Conservation (phyloP, 2,888 invertebrate species). For the Cacoxenus indagator region DNA sequence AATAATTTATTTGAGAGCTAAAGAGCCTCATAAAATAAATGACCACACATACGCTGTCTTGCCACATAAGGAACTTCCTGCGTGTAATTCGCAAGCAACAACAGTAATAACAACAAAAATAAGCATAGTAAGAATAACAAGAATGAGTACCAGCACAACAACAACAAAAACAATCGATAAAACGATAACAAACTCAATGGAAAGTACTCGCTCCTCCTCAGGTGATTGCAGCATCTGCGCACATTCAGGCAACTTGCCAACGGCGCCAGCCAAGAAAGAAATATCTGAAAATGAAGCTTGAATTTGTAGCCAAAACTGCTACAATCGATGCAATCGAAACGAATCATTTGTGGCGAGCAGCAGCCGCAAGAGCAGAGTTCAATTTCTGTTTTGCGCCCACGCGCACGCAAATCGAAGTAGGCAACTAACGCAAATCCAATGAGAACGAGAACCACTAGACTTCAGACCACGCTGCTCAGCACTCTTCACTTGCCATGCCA, state of each 20-base stretch:
- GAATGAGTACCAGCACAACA: not conserved
- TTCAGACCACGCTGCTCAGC: not conserved
- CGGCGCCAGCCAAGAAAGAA: not conserved
- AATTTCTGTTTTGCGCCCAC: constrained; percentile 57
- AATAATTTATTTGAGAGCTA: not conserved
- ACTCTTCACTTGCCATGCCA: constrained; percentile 6
- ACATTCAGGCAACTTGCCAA: not conserved
- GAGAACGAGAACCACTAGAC: not conserved
- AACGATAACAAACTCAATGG: not conserved
- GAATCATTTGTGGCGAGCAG: not conserved
- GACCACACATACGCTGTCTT: not conserved
- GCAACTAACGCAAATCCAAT: not conserved
- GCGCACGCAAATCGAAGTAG: constrained; percentile 3
- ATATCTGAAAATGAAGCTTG: not conserved
- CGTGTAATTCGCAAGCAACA: not conserved
- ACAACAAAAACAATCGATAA: not conserved
- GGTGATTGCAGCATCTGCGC: not conserved
- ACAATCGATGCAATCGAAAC: not conserved
- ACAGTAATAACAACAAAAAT: not conserved
- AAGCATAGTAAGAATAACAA: not conserved
- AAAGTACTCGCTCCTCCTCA: not conserved
- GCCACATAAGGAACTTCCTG: too few relatives aligned
- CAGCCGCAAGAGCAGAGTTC: constrained; percentile 40
- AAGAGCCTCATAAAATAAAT: not conserved
- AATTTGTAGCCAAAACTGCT: not conserved